Conservation (phyloP, 2,888 invertebrate species). For the Ennomos erosarius region DNA sequence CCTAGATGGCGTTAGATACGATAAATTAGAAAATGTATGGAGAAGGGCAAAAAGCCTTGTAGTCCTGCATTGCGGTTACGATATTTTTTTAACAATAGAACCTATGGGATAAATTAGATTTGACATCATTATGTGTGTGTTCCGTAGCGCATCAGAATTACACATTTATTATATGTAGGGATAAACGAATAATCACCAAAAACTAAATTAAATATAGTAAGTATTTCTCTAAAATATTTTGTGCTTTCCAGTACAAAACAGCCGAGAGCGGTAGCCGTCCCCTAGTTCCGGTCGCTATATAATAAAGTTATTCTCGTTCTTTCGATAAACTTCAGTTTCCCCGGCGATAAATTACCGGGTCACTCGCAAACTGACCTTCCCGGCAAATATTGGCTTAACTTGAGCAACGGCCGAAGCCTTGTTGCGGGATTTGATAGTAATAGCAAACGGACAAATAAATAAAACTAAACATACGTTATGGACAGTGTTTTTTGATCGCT, state of each 20-base stretch:
- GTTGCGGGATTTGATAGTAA: constrained; percentile 65
- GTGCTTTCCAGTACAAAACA: constrained; percentile 49
- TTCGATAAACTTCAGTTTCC: constrained; percentile 85
- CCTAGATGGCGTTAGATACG: too few relatives aligned
- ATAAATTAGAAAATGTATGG: too few relatives aligned
- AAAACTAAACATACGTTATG: constrained; percentile 45
- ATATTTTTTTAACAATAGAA: too few relatives aligned
- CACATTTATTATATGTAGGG: too few relatives aligned
- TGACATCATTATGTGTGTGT: too few relatives aligned
- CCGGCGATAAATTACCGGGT: constrained; percentile 82
- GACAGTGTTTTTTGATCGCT: constrained; percentile 22
- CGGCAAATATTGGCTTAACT: constrained; percentile 84
- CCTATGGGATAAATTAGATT: too few relatives aligned
- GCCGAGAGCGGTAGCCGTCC: constrained; percentile 46
- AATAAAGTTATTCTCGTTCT: constrained; percentile 85
- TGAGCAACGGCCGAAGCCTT: constrained; percentile 68
- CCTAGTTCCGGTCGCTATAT: constrained; percentile 82
- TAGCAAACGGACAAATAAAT: constrained; percentile 61
- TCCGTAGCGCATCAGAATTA: too few relatives aligned
- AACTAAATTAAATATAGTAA: too few relatives aligned
- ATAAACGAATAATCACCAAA: too few relatives aligned
- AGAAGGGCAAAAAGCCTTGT: too few relatives aligned
- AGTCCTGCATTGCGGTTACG: too few relatives aligned
- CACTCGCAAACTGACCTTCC: constrained; percentile 57
- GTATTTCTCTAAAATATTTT: constrained; percentile 38